phyloP scores from a whole-genome alignment of 2,113 vertebrate species.

The Caretta caretta region DNA sequence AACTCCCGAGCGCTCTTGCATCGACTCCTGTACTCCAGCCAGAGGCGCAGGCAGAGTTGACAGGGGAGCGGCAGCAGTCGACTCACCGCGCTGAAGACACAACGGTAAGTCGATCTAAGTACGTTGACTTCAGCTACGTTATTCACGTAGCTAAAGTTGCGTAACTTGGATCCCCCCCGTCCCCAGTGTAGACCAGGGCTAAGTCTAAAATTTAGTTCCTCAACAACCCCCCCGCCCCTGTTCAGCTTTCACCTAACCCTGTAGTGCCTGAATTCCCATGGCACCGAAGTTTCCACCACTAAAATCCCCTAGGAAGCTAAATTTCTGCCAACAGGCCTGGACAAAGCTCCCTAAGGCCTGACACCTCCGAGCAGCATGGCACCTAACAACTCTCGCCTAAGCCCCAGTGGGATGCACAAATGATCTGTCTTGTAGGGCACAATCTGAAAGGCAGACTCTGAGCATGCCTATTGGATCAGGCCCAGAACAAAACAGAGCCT shows the following conservation, averaged over 20 bases:
- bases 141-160: too few species aligned
- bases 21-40: too few species aligned
- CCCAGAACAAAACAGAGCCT: background rate
- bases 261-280: background rate
- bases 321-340: background rate
- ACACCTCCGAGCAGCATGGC: background rate
- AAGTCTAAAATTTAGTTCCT: background rate
- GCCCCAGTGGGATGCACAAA: background rate
- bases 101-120: too few species aligned
- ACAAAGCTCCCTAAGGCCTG: background rate
- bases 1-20: too few species aligned
- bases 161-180: too few species aligned
- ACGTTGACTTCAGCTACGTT: too few species aligned
- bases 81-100: too few species aligned
- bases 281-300: background rate
- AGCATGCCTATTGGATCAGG: background rate
- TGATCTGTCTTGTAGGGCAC: background rate
- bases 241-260: background rate
- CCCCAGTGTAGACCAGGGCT: too few species aligned
- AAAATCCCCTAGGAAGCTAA: background rate
- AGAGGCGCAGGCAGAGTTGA: too few species aligned
- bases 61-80: too few species aligned
- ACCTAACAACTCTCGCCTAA: background rate
- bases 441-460: background rate
- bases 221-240: too few species aligned